Evolutionary conservation across 2,113 vertebrate genomes (phyloP).

Genomic region (Saccopteryx leptura): DNA sequence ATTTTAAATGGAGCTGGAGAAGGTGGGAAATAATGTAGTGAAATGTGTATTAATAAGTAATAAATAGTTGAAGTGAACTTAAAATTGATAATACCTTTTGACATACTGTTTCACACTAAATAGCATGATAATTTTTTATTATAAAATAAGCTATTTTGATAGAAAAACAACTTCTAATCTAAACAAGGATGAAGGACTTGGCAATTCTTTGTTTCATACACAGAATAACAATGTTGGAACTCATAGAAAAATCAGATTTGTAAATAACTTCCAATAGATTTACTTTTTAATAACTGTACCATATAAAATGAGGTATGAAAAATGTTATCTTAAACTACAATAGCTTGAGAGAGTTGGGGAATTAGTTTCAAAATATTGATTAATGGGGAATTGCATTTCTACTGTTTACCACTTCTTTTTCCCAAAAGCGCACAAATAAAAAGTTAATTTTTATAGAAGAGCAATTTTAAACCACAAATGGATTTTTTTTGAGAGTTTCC

Average conservation of each 20-base stretch:
- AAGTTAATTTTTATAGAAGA: conserved; percentile 74
- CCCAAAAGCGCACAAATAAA: conserved; percentile 49
- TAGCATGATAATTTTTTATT: conserved; percentile 6
- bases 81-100: background rate
- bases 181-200: conserved; percentile 2
- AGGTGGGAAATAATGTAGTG: background rate
- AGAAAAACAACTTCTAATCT: background rate
- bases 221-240: background rate
- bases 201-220: background rate
- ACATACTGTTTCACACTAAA: background rate
- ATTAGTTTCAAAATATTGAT: conserved; percentile 67
- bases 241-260: conserved; percentile 32
- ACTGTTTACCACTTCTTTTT: conserved; percentile 31
- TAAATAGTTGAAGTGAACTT: background rate
- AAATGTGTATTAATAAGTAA: conserved; percentile 17
- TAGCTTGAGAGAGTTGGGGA: conserved; percentile 56
- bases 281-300: background rate
- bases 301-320: conserved; percentile 41
- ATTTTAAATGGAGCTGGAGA: background rate
- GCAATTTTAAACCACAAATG: conserved; percentile 54
- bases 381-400: conserved; percentile 59
- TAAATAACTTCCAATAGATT: conserved; percentile 61
- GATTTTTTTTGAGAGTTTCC: conserved; percentile 36
- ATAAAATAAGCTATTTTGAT: conserved; percentile 23
- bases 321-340: conserved; percentile 47